Base-by-base conservation (phyloP, 2,888 invertebrate genomes). In the Nymphalis urticae region DNA sequence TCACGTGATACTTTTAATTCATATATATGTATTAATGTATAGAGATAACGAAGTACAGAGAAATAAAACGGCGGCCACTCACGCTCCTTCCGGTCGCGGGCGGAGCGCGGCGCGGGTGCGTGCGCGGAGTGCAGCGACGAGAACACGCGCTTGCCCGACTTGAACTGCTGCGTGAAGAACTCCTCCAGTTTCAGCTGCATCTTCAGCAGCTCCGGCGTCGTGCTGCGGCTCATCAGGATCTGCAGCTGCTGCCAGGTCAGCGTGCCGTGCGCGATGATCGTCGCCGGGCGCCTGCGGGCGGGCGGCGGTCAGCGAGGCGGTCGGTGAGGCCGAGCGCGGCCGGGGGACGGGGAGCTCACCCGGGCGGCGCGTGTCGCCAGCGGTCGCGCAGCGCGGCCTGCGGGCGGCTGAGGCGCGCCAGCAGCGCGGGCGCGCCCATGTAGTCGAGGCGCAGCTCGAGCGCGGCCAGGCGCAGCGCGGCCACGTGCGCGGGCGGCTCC, bases 101-200 rank as follows among this genome's bases (percentile, higher is more conserved):
- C 53, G 47, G 32, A 32, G 10, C 63, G 59, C 16, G 68, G 51
- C n/a, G 42, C 62, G 50, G 27, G 62, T 62, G 80, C 78, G 71
- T 90, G 90, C 65, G 85, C 87, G 2, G 89, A 87, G 62, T 88
- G 90, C 66, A 94, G 86, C 51, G 95, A 95, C 72, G 96, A 96
- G 84, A 98, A 97, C 6, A 98, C 98, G 2, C 98, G 94, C 85
- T 97, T 98, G 84, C 98, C 97, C 76, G 97, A 98, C 85, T 98
- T 98, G 85, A 99, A 98, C 92, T 99, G 99, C 86, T 98, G 98
- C 72, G 97, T 96, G 91, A 99, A 99, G 93, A 99, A 99, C 89
- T 99, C 98, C 79, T 98, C 98, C 48, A 99, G 93, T 83, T 99
- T 99, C 75, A 97, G 96, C 85, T 97, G 98, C 97, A 99, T 99